Conservation (phyloP, 2,113 vertebrate species). For the Melanerpes aurifrons region DNA sequence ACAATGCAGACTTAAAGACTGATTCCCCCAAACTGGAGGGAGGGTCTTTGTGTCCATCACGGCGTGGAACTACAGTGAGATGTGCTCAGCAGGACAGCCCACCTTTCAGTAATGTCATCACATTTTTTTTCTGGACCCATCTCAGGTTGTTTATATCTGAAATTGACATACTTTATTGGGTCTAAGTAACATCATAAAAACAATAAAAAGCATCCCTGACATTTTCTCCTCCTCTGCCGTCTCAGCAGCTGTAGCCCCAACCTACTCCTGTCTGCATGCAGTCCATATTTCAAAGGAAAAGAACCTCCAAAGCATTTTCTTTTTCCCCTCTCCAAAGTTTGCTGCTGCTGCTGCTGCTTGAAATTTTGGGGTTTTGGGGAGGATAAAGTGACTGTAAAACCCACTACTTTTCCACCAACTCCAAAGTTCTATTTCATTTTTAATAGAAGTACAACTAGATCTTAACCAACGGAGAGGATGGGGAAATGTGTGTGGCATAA, state of each 20-base stretch:
- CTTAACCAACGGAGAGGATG: neutral
- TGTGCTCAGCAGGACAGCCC: neutral
- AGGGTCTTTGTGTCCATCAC: neutral
- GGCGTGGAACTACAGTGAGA: neutral
- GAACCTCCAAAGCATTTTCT: neutral
- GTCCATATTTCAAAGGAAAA: constrained; percentile 33
- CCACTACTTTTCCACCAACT: neutral
- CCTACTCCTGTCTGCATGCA: constrained; percentile 37
- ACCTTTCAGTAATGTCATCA: neutral
- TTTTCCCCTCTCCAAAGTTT: neutral
- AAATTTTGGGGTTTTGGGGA: neutral
- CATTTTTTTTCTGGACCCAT: neutral
- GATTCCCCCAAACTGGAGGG: neutral
- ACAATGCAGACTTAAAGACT: neutral
- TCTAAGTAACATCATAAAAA: constrained; percentile 57
- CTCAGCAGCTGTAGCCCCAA: constrained; percentile 15
- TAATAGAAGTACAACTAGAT: neutral
- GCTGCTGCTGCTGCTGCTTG: neutral
- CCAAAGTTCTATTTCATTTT: neutral
- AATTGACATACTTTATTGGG: constrained; percentile 56
- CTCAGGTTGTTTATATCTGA: constrained; percentile 48
- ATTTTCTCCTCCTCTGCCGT: constrained; percentile 53
- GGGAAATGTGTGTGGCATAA: neutral
- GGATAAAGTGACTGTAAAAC: neutral
- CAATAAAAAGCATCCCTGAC: constrained; percentile 57